Evolutionary conservation across 1,140 invertebrate genomes (phyloP), one percentile per base, ranked within the genome.

Genomic region (Sycophila sp.): DNA sequence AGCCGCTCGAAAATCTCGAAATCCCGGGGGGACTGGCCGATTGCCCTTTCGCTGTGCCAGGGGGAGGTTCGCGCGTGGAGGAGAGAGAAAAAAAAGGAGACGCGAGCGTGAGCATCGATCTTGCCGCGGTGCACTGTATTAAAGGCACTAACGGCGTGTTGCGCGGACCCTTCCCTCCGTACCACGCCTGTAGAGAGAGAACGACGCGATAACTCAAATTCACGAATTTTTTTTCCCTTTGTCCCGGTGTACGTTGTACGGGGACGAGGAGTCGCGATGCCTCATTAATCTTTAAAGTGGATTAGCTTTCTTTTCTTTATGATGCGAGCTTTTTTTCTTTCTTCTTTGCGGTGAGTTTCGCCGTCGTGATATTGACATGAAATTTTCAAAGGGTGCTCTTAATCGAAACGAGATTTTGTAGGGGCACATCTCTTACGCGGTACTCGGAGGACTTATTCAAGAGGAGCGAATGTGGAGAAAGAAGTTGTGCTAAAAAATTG

Each of bases 161-260:
- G 26, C 28, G 11, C n/a, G n/a, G n/a, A n/a, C n/a, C n/a, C n/a
- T n/a, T n/a, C n/a, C n/a, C n/a, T n/a, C n/a, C n/a, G n/a, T n/a
- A n/a, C n/a, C n/a, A n/a, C n/a, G n/a, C n/a, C n/a, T n/a, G n/a
- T n/a, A n/a, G n/a, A n/a, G n/a, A n/a, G n/a, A n/a, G n/a, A n/a
- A n/a, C n/a, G n/a, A n/a, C 28, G 28, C 38, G 38, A 34, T 58
- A 67, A 67, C 65, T 67, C 53, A 58, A 56, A 58, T 58, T 67
- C 53, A 30, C 65, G 38, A 67, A 58, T 67, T 67, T 67, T 67
- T 67, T n/a, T n/a, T n/a, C n/a, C n/a, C 65, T 58, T 58, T 67
- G 65, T 58, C 53, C 49, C 40, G 53, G 30, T 11, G 49, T 30
- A 17, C 11, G n/a, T 19, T 8, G 15, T n/a, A 1, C n/a, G 17